Percentiles rank a stretch among this genome's conserved stretches.
Evolutionary conservation across 2,888 invertebrate species (phyloP).

Genomic region (Melieria omissa): DNA sequence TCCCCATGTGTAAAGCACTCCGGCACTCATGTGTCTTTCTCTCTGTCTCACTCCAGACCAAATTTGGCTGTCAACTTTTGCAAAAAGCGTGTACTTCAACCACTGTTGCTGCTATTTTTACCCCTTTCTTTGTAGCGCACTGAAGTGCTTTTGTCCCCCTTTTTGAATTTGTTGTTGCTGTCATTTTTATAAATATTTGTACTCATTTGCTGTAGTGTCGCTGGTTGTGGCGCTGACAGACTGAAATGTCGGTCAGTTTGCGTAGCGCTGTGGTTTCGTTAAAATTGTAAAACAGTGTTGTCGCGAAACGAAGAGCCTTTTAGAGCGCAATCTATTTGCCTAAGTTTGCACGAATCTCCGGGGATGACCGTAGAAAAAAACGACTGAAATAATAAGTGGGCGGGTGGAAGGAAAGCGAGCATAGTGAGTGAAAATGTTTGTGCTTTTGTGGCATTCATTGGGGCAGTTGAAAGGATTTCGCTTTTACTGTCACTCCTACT

Average conservation of each 20-base stretch:
- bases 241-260: constrained; percentile 44
- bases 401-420: too few species aligned
- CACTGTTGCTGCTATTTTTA: constrained; percentile 31
- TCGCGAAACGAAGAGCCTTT: not conserved
- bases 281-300: constrained; percentile 22
- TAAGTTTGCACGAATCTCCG: too few species aligned
- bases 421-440: too few species aligned
- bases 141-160: not conserved
- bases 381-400: too few species aligned
- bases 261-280: constrained; percentile 26
- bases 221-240: not conserved
- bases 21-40: too few species aligned
- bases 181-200: constrained; percentile 13
- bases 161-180: not conserved
- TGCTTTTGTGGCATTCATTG: not conserved
- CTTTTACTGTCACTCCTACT: constrained; percentile 1
- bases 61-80: not conserved
- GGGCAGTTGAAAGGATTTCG: constrained; percentile 20
- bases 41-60: too few species aligned
- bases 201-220: constrained; percentile 9
- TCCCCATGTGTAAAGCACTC: constrained; percentile 20
- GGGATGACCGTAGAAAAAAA: too few species aligned
- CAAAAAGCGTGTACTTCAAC: constrained; percentile 17
- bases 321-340: too few species aligned
- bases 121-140: constrained; percentile 16